Conservation (phyloP, 2,113 vertebrate genomes). For the Neomonachus schauinslandi region DNA sequence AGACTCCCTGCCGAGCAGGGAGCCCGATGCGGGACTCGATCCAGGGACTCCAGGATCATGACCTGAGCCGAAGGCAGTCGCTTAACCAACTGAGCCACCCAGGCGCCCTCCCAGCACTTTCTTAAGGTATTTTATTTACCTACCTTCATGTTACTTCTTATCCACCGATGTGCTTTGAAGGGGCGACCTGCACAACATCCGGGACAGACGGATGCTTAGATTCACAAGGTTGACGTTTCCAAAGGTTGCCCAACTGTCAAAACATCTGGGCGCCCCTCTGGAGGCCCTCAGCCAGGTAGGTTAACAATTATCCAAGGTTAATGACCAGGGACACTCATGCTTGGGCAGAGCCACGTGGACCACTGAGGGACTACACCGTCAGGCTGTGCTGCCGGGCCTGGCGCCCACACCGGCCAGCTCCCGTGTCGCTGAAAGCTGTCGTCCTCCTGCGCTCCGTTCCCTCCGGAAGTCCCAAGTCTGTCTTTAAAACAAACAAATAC, state of each 20-base stretch:
- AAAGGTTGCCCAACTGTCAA: accelerated
- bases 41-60: too few species aligned
- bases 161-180: background rate
- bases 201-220: accelerated
- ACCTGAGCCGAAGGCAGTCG: too few species aligned
- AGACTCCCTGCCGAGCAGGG: too few species aligned
- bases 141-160: background rate
- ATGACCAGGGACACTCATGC: accelerated
- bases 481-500: background rate
- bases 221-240: accelerated
- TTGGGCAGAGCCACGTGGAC: accelerated
- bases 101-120: background rate
- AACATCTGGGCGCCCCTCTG: too few species aligned
- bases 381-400: too few species aligned
- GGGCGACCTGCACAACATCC: accelerated
- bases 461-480: background rate
- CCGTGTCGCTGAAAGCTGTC: accelerated
- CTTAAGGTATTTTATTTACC: accelerated
- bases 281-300: accelerated
- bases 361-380: accelerated
- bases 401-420: accelerated
- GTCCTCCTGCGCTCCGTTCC: background rate
- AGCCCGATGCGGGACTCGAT: too few species aligned
- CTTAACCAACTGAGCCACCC: too few species aligned
- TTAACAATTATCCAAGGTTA: accelerated